A percentile compares a stretch with the other conserved stretches of the same genome.
Conservation (phyloP, 2,888 invertebrate genomes). For the Dasysyrphus tricinctus region DNA sequence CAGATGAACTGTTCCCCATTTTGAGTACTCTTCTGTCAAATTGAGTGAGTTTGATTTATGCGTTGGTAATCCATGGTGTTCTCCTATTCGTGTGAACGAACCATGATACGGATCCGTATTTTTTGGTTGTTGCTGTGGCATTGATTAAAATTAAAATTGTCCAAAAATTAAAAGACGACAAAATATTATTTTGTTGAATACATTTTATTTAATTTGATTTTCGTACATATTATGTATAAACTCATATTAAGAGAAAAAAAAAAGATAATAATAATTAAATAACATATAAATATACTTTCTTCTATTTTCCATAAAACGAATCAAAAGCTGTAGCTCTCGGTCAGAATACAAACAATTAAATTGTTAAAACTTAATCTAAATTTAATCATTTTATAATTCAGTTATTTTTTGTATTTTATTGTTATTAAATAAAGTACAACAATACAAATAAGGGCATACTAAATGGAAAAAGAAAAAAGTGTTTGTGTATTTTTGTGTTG, state of each 20-base stretch:
- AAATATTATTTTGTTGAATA: constrained; percentile 54
- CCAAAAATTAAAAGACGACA: too few species aligned
- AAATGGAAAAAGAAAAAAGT: constrained; percentile 16
- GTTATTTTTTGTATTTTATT: constrained; percentile 26
- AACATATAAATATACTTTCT: constrained; percentile 74
- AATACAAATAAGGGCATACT: constrained; percentile 19
- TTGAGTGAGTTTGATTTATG: too few species aligned
- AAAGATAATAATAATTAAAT: constrained; percentile 73
- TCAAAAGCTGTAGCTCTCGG: constrained; percentile 50
- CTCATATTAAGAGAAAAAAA: constrained; percentile 63
- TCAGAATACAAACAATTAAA: constrained; percentile 70
- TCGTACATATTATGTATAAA: constrained; percentile 64
- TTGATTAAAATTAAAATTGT: too few species aligned
- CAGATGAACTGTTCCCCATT: too few species aligned
- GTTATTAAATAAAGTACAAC: constrained; percentile 43
- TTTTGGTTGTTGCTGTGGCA: too few species aligned
- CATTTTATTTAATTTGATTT: constrained; percentile 65
- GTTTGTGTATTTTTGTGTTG: constrained; percentile 38
- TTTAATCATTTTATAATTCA: constrained; percentile 60
- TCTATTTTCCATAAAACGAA: constrained; percentile 66
- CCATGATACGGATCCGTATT: too few species aligned
- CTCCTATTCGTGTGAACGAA: too few species aligned
- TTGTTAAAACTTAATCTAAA: constrained; percentile 69
- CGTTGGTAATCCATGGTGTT: too few species aligned
- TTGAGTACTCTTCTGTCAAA: too few species aligned